Evolutionary conservation across 2,113 vertebrate species (phyloP).

Genomic region (Cheirogaleus medius): DNA sequence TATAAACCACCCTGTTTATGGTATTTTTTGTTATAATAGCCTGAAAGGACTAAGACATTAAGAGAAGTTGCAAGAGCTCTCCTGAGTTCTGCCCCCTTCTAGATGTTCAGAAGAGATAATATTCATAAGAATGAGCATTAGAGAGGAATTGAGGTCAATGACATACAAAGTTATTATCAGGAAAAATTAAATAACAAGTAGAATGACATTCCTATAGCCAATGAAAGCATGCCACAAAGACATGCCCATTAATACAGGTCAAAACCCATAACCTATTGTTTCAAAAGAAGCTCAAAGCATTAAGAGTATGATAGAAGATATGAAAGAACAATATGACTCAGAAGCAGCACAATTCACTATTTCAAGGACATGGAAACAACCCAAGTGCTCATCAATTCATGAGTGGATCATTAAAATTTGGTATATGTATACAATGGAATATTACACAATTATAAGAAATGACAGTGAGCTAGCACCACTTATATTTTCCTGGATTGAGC

Average conservation of each 20-base stretch:
- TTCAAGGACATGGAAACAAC: no score
- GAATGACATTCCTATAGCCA: background rate
- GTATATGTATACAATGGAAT: no score
- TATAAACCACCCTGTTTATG: no score
- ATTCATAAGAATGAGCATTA: background rate
- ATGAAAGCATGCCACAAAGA: background rate
- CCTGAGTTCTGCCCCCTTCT: background rate
- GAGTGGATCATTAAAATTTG: no score
- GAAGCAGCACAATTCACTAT: no score
- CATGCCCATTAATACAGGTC: background rate
- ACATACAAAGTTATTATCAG: background rate
- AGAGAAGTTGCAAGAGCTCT: background rate
- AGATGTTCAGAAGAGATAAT: background rate
- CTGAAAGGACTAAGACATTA: background rate
- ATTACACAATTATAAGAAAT: no score
- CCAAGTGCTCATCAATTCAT: no score
- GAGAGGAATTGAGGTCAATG: background rate
- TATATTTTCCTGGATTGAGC: no score
- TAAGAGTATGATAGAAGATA: background rate
- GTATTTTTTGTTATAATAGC: no score
- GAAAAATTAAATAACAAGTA: background rate
- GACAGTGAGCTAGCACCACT: no score
- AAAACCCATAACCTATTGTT: background rate
- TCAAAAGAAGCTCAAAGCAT: background rate
- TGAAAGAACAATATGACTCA: background rate